phyloP scores from a whole-genome alignment of 2,113 vertebrate species.

The Microcebus murinus region DNA sequence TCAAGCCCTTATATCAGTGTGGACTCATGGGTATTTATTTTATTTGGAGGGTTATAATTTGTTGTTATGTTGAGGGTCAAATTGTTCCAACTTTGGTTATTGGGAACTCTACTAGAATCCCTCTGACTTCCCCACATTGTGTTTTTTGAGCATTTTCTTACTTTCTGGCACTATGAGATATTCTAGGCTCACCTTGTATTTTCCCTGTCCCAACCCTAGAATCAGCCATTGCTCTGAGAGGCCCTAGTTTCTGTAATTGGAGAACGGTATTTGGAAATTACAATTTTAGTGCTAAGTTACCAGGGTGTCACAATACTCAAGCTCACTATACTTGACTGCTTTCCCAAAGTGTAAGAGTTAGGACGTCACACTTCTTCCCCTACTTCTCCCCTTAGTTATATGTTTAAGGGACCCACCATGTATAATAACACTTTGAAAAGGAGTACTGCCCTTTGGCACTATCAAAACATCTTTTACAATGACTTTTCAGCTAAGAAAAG shows the following conservation, averaged over 20 bases:
- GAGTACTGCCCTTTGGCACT: background rate
- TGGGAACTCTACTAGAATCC: background rate
- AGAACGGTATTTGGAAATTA: background rate
- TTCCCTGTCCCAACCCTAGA: background rate
- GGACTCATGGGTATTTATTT: background rate
- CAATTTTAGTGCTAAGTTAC: background rate
- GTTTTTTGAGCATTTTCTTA: background rate
- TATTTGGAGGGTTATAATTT: background rate
- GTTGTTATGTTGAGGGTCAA: background rate
- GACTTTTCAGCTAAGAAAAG: background rate
- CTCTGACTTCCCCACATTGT: background rate
- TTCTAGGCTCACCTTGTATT: background rate
- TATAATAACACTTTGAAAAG: background rate
- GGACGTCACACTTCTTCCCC: background rate
- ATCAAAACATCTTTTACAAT: background rate
- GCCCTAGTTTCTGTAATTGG: background rate
- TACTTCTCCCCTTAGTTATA: background rate
- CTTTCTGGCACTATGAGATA: background rate
- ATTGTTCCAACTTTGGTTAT: background rate
- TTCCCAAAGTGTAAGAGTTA: background rate
- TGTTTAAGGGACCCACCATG: background rate
- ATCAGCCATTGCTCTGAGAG: background rate
- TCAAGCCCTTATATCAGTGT: background rate
- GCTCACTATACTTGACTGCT: background rate
- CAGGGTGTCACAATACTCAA: background rate